Evolutionary conservation across 2,888 invertebrate genomes (phyloP).

Genomic region (Coenonympha arcania): DNA sequence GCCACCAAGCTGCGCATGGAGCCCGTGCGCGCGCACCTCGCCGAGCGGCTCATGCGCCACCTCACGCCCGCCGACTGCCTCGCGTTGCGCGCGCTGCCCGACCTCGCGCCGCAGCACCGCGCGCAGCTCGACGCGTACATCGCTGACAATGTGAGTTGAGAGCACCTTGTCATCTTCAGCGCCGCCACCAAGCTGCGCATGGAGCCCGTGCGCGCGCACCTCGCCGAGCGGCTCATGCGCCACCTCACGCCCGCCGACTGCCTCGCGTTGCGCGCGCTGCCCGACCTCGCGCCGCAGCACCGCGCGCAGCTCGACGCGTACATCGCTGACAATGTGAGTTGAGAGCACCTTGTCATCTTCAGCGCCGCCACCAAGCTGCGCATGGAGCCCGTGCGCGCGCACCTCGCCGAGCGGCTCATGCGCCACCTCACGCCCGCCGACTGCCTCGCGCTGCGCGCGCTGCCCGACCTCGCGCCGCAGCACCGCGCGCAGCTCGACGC

Average conservation of each 20-base stretch:
- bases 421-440: conserved; percentile 73
- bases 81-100: conserved; percentile 76
- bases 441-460: conserved; percentile 75
- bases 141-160: no score
- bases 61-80: conserved; percentile 76
- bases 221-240: conserved; percentile 79
- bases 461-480: conserved; percentile 77
- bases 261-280: conserved; percentile 76
- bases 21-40: conserved; percentile 79
- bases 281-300: conserved; percentile 76
- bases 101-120: conserved; percentile 73
- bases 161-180: conserved; percentile 84
- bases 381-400: conserved; percentile 81
- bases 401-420: conserved; percentile 80
- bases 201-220: conserved; percentile 79
- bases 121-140: conserved; percentile 79
- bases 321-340: conserved; percentile 80
- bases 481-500: conserved; percentile 72
- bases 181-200: conserved; percentile 86
- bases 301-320: conserved; percentile 75
- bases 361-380: conserved; percentile 84
- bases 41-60: conserved; percentile 77
- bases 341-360: no score
- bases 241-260: conserved; percentile 74
- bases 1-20: conserved; percentile 85